These are phyloP conservation scores for Zaprionus inermis DNA, from an alignment of 1,140 invertebrate species.

Conservation along the genomic window DNA sequence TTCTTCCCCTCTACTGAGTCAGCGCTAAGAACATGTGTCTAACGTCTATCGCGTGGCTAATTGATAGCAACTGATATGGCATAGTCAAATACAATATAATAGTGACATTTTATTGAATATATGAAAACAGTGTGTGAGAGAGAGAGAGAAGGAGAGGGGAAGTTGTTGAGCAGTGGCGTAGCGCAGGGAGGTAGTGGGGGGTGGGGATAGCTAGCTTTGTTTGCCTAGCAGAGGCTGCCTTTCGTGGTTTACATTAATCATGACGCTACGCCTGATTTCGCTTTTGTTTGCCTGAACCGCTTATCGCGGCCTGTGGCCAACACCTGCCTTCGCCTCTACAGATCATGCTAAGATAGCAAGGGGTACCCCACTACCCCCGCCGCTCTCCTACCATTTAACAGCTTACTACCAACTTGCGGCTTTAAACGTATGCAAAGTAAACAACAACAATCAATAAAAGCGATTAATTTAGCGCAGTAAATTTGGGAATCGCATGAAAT, in stretches of 20 bases:
- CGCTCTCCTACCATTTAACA: background rate
- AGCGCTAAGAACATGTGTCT: slow-evolving; percentile 9
- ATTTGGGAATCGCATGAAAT: slow-evolving; percentile 23
- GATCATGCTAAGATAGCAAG: no score
- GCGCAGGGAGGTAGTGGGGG: no score
- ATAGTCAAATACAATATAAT: background rate
- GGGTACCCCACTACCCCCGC: background rate
- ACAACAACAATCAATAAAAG: slow-evolving; percentile 59
- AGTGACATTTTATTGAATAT: background rate
- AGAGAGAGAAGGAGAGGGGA: no score
- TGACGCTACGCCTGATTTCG: slow-evolving; percentile 29
- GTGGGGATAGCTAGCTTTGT: no score
- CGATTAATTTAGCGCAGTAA: slow-evolving; percentile 50
- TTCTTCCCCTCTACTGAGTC: background rate
- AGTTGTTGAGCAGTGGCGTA: background rate
- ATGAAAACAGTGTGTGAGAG: background rate
- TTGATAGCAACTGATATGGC: slow-evolving; percentile 65
- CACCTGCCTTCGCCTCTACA: slow-evolving; percentile 12
- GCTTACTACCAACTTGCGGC: slow-evolving; percentile 18
- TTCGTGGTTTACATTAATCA: slow-evolving; percentile 31
- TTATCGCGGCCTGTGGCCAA: slow-evolving; percentile 20
- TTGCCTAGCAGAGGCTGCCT: background rate
- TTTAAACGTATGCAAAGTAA: slow-evolving; percentile 53
- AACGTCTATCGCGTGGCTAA: slow-evolving; percentile 50
- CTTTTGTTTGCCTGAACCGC: slow-evolving; percentile 15